Base-by-base conservation (phyloP, 2,113 vertebrate species). In the Xiphias gladius region DNA sequence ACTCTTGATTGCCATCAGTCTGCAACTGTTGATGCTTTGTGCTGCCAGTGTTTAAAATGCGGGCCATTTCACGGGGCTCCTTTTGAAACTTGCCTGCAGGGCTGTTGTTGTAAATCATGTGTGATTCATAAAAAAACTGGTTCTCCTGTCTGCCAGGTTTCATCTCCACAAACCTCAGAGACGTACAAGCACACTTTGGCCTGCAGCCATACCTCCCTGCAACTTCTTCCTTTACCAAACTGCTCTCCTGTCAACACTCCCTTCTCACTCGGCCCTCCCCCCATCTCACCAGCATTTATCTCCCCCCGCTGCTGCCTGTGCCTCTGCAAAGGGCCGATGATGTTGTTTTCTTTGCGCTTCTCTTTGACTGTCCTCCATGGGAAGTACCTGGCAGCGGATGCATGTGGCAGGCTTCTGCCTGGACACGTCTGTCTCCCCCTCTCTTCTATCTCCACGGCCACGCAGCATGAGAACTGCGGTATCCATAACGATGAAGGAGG, bases 351-450 rank as follows among this genome's bases (percentile, higher is more conserved):
- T 91, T 89, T 90, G 89, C 88, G 70, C 84, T 89, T 77, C 82
- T 89, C 92, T 94, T 91, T 93, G 90, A 93, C 93, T 84, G 86
- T 89, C 91, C 89, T 94, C 83, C 83, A 88, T 91, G 93, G 91
- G 93, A 95, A 95, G 93, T 95, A 92, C 92, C 94, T 95, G 91
- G 92, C 91, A 93, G 86, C 85, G 58, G 90, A 91, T 93, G 87
- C 86, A 90, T 93, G 91, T 91, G 88, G 85, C 93, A 91, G 92
- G 94, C 86, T 87, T 90, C 73, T 94, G 93, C 76, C 94, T 92
- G 90, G 91, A 94, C 94, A 95, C 68, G 94, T 95, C 91, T 81
- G 73, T 67, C 88, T 78, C 89, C 77, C 87, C 86, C 85, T 67
- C 87, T 76, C 71, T 69, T 80, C 84, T 75, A 76, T 80, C 88